Conservation (phyloP, 2,797 vertebrate species). For the Clarias fuscus region DNA sequence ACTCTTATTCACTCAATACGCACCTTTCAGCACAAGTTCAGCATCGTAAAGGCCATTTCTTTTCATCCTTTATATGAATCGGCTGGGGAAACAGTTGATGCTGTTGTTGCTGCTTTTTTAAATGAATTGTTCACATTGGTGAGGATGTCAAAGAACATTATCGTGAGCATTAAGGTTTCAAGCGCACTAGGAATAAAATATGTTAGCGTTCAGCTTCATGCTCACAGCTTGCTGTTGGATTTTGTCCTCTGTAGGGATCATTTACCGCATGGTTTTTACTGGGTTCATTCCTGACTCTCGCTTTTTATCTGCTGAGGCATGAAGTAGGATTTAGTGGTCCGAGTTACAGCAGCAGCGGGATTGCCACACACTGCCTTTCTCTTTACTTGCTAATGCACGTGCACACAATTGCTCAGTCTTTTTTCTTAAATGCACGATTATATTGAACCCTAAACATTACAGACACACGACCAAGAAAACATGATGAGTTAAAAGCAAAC, state of each 20-base stretch:
- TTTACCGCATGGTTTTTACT: slow-evolving; percentile 1
- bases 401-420: neutral
- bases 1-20: neutral
- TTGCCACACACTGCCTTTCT: neutral
- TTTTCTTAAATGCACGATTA: neutral
- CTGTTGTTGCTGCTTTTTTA: too few species aligned
- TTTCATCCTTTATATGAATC: too few species aligned
- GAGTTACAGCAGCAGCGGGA: neutral
- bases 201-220: neutral
- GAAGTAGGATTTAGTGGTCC: slow-evolving; percentile 2
- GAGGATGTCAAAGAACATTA: neutral
- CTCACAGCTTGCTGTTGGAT: neutral
- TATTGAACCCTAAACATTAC: neutral
- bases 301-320: slow-evolving; percentile 14
- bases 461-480: too few species aligned
- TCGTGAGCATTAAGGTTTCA: neutral
- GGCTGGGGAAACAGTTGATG: too few species aligned
- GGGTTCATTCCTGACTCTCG: neutral
- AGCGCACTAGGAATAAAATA: neutral
- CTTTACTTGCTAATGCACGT: neutral
- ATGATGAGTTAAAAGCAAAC: too few species aligned
- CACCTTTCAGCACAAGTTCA: too few species aligned
- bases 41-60: too few species aligned
- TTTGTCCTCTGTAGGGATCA: slow-evolving; percentile 12
- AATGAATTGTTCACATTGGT: neutral